phyloP scores from a whole-genome alignment of 2,797 vertebrate species.

The Malurus leucopterus region DNA sequence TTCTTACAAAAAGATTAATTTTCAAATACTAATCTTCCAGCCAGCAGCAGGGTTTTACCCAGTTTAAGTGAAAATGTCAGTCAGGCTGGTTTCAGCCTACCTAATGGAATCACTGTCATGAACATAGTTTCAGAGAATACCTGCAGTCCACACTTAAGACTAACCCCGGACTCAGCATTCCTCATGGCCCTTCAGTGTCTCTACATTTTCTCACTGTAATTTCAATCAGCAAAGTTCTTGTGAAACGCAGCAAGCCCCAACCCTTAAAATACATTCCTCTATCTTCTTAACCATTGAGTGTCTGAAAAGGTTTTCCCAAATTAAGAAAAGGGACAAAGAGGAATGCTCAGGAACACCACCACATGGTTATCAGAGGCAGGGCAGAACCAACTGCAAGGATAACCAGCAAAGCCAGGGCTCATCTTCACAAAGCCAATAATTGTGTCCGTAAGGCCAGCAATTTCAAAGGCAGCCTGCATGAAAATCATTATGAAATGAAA shows the following conservation, averaged over 20 bases:
- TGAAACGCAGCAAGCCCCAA: not conserved
- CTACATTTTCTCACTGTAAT: not conserved
- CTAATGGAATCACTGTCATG: not conserved
- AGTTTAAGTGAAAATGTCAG: not conserved
- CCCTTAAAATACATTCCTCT: not conserved
- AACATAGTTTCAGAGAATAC: not conserved
- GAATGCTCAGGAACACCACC: not conserved
- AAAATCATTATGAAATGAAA: not conserved
- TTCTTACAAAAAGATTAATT: not conserved
- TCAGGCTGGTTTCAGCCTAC: not conserved
- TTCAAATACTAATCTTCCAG: not conserved
- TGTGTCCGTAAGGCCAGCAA: not conserved
- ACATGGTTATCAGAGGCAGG: not conserved
- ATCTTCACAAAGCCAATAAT: not conserved
- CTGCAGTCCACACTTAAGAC: not conserved
- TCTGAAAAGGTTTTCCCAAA: not conserved
- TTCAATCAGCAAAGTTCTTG: not conserved
- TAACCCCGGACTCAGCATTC: not conserved
- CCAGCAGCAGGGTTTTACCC: not conserved
- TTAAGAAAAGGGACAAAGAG: not conserved
- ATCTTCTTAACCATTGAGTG: not conserved
- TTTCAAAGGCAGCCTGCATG: not conserved
- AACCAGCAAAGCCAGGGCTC: not conserved
- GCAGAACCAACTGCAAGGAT: not conserved
- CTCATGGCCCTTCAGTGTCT: not conserved